Conservation (phyloP, 1,140 invertebrate genomes). For the Drosophila busckii region DNA sequence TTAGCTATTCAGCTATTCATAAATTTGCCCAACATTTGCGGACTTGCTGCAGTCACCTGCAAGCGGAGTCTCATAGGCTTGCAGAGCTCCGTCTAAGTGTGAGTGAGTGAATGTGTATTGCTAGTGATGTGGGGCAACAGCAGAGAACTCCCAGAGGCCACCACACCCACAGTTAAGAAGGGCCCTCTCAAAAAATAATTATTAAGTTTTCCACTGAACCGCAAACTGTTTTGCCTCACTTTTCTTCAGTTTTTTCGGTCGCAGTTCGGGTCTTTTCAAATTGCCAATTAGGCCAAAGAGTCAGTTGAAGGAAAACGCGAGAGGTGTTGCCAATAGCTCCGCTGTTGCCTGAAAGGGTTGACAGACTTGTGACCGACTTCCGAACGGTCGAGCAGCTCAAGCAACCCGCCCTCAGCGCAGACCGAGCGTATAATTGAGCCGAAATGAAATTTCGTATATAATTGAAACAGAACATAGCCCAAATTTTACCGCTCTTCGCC, state of each 20-base stretch:
- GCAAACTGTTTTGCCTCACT: conserved; percentile 16
- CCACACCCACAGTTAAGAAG: neutral
- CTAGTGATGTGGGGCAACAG: too few species aligned
- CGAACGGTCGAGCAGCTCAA: conserved; percentile 1
- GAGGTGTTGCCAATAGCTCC: conserved; percentile 55
- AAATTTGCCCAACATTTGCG: conserved; percentile 12
- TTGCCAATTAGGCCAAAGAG: conserved; percentile 25
- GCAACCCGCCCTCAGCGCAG: conserved; percentile 12
- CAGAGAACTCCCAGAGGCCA: too few species aligned
- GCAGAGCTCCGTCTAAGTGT: conserved; percentile 1
- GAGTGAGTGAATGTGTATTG: too few species aligned
- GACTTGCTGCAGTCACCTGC: conserved; percentile 23
- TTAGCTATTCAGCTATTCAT: conserved; percentile 26
- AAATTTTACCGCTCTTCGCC: too few species aligned
- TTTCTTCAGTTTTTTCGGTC: conserved; percentile 2
- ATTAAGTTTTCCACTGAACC: conserved; percentile 41
- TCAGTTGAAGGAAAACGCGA: conserved; percentile 25
- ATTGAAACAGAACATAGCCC: conserved; percentile 24
- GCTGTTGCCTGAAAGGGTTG: conserved; percentile 52
- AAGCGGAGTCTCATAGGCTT: neutral
- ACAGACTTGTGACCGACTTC: conserved; percentile 66
- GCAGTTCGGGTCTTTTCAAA: conserved; percentile 6
- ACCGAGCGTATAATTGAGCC: conserved; percentile 64
- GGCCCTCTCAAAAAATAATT: conserved; percentile 14
- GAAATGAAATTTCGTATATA: conserved; percentile 19